These are phyloP conservation scores for Orchestes rusci DNA, from an alignment of 2,888 invertebrate genomes.

Conservation along the genomic window DNA sequence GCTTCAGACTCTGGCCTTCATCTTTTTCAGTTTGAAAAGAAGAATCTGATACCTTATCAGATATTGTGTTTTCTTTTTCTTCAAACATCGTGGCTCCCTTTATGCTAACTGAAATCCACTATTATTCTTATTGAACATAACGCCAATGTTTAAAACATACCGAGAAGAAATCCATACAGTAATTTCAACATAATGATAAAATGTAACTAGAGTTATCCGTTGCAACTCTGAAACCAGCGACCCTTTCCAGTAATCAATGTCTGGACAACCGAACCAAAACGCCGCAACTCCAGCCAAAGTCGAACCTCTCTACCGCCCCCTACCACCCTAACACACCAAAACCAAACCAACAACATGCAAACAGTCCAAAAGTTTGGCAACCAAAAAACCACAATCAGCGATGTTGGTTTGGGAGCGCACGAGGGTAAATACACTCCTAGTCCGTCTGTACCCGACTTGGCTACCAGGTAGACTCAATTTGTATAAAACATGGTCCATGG, in stretches of 20 bases:
- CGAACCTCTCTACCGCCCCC: constrained; percentile 43
- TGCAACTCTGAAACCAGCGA: too few relatives aligned
- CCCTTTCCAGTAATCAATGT: constrained; percentile 72
- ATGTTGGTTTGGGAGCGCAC: constrained; percentile 66
- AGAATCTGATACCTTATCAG: too few relatives aligned
- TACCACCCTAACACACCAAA: constrained; percentile 24
- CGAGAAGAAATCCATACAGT: too few relatives aligned
- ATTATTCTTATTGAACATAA: too few relatives aligned
- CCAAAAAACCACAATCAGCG: constrained; percentile 56
- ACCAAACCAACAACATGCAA: constrained; percentile 45
- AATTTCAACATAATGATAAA: too few relatives aligned
- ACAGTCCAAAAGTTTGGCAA: constrained; percentile 69
- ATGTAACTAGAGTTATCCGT: too few relatives aligned
- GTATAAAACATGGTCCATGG: not conserved
- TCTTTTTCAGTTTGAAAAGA: too few relatives aligned
- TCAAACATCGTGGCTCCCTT: too few relatives aligned
- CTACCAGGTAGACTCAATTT: constrained; percentile 52
- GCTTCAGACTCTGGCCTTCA: too few relatives aligned
- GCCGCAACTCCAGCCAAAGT: constrained; percentile 46
- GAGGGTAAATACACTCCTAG: constrained; percentile 78
- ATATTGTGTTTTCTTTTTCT: too few relatives aligned
- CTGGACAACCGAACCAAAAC: constrained; percentile 73
- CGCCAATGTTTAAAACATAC: too few relatives aligned
- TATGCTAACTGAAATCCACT: too few relatives aligned
- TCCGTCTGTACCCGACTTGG: constrained; percentile 54